Percentiles rank a stretch among this genome's conserved stretches.
Evolutionary conservation across 1,140 invertebrate species (phyloP).

Genomic region (Heliothis virescens): DNA sequence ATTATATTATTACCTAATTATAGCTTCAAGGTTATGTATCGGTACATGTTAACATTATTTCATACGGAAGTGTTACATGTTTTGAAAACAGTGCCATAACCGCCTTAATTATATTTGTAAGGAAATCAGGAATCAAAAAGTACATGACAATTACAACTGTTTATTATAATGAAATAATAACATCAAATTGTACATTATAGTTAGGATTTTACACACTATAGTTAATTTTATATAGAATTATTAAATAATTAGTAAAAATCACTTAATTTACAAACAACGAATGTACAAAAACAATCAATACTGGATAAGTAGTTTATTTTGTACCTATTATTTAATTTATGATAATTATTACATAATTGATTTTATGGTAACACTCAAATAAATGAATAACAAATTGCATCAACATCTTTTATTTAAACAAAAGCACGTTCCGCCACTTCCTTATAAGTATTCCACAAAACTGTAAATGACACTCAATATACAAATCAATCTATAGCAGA

Average conservation of each 20-base stretch:
- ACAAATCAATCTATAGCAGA: too few species aligned
- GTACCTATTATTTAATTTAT: constrained; percentile 49
- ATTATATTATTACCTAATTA: too few species aligned
- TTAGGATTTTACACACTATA: constrained; percentile 6
- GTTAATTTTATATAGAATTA: constrained; percentile 2
- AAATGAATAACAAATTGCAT: constrained; percentile 30
- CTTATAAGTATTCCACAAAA: too few species aligned
- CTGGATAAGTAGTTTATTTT: constrained; percentile 38
- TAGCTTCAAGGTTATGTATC: too few species aligned
- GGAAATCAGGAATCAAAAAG: neutral
- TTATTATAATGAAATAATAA: constrained; percentile 2
- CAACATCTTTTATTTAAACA: constrained; percentile 18
- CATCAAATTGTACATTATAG: constrained; percentile 13
- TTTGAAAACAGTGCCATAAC: too few species aligned
- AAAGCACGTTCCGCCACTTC: too few species aligned
- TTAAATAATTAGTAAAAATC: constrained; percentile 9
- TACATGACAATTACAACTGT: neutral
- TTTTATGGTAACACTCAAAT: constrained; percentile 47
- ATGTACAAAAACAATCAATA: constrained; percentile 16
- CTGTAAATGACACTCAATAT: too few species aligned
- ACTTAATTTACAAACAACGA: constrained; percentile 18
- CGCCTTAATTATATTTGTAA: too few species aligned
- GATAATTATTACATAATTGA: constrained; percentile 28
- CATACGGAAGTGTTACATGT: too few species aligned
- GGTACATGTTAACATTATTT: too few species aligned